Evolutionary conservation across 2,888 invertebrate genomes (phyloP), one percentile per base, ranked within the genome.

Genomic region (Eupithecia exiguata): DNA sequence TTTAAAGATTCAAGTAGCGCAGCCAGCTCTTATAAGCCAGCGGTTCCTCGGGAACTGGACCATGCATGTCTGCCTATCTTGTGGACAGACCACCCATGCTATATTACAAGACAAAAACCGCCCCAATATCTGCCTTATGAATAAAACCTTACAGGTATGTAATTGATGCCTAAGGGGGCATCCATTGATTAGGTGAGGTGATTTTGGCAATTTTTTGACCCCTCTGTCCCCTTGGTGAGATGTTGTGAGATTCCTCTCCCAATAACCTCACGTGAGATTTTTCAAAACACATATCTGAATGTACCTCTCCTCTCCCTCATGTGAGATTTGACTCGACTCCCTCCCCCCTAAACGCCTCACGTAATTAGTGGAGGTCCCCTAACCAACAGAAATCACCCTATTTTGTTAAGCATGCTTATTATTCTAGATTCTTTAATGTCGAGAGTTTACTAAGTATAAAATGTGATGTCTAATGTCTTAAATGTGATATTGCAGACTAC

Each of bases 81-180:
- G 97, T 88, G 94, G 93, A 62, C 93, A 95, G 79, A 93, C 94
- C 79, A 96, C 96, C 21, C 96, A 96, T 89, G 96, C 96, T 68
- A 88, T 95, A 62, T 93, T 95, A 79, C 93, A 94, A 82, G 95
- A 96, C 81, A 94, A 93, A 82, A 84, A 77, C 73, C 84, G 83
- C 69, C 78, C 85, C 36, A 87, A 84, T 78, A 92, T 95, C 79
- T 93, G 96, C 71, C 90, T 96, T 77, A 91, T 96, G 78, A 93
- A 94, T 84, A 92, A 95, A 83, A 91, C 95, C 81, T 89, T 95
- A 84, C 90, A 95, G 91, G 96, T 96, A 86, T 95, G 43, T 66
- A 53, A 53, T 53, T 53, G 10, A 53, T 21, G 49, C 21, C 4
- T 49, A n/a, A 46, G n/a, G n/a, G n/a, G n/a, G n/a, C n/a, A n/a